Percentiles rank a stretch among this genome's conserved stretches.
phyloP scores from a whole-genome alignment of 2,888 invertebrate species.

The Nasonovia ribisnigri region DNA sequence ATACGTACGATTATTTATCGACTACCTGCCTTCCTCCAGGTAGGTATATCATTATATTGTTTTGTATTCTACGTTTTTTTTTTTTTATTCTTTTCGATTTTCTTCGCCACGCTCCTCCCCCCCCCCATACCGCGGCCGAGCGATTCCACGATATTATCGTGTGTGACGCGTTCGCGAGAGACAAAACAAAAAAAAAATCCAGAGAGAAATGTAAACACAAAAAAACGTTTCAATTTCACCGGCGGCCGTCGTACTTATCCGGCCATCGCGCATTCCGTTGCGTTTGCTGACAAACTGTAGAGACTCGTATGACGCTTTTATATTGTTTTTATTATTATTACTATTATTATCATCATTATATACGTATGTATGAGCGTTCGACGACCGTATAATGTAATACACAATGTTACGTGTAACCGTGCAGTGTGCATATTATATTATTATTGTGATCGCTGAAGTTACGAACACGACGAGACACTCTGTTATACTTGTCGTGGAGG shows the following conservation, averaged over 20 bases:
- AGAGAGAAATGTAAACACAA: background rate
- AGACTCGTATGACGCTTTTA: background rate
- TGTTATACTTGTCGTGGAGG: background rate
- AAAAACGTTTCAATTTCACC: slow-evolving; percentile 20
- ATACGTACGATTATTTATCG: slow-evolving; percentile 8
- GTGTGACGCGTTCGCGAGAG: background rate
- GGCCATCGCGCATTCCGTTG: background rate
- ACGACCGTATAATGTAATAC: background rate
- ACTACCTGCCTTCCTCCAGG: background rate
- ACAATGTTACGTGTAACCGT: background rate
- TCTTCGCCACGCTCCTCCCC: too few species aligned
- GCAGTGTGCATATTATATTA: background rate
- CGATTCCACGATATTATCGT: background rate
- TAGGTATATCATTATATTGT: too few species aligned
- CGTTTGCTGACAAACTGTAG: background rate
- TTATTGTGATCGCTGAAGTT: background rate
- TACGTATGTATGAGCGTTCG: background rate
- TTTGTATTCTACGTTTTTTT: background rate
- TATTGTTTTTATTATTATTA: too few species aligned
- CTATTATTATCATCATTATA: background rate
- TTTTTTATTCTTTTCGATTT: background rate
- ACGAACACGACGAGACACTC: background rate
- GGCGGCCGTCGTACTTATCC: background rate
- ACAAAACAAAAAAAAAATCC: background rate
- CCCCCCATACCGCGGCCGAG: background rate